These are phyloP conservation scores for Caenorhabditis panamensis DNA, from an alignment of 2,888 invertebrate genomes.

Conservation along the genomic window DNA sequence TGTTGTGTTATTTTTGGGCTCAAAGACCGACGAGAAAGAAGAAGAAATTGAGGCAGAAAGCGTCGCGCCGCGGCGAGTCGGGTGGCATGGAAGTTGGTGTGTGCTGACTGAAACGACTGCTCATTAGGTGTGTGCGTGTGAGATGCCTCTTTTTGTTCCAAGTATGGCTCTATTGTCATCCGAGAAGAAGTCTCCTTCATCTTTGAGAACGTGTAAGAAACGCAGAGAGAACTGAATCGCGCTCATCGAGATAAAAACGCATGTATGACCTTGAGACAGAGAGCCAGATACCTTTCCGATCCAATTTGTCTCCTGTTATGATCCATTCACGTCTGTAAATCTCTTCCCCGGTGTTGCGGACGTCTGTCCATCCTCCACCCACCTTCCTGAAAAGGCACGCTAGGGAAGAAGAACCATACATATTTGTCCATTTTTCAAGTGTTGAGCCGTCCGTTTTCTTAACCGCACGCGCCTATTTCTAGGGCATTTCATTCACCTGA, in stretches of 20 bases:
- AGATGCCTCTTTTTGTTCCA: constrained; percentile 9
- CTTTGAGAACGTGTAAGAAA: background rate
- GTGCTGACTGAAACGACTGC: constrained; percentile 23
- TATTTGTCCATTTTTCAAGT: constrained; percentile 22
- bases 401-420: constrained; percentile 10
- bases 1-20: constrained; percentile 42
- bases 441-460: constrained; percentile 54
- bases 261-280: constrained; percentile 44
- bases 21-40: background rate
- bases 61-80: background rate
- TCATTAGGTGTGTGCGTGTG: constrained; percentile 28
- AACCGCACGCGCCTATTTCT: constrained; percentile 59
- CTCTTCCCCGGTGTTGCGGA: constrained; percentile 16
- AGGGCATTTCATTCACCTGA: background rate
- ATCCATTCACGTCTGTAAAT: background rate
- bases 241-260: constrained; percentile 33
- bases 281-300: constrained; percentile 3
- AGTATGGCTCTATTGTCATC: constrained; percentile 14
- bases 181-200: constrained; percentile 2
- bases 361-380: background rate
- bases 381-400: constrained; percentile 22
- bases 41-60: constrained; percentile 6
- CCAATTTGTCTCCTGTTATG: constrained; percentile 22
- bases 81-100: constrained; percentile 21
- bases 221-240: background rate